These are phyloP conservation scores for Pandemis heparana DNA, from an alignment of 2,888 invertebrate genomes.

Conservation along the genomic window DNA sequence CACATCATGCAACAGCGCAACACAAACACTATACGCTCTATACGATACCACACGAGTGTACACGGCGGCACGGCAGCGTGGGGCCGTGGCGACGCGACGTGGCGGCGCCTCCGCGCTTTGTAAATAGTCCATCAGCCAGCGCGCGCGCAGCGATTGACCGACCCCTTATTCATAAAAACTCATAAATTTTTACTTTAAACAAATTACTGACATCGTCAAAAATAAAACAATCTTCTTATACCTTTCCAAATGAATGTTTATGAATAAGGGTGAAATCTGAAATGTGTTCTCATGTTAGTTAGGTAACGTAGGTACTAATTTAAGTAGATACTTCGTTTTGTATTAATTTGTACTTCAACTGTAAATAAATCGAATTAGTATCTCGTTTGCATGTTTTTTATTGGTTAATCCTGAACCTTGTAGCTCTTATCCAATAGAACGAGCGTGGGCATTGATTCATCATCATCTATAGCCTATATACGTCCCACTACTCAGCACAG, in stretches of 20 bases:
- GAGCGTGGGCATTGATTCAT: too few species aligned
- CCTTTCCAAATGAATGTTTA: background rate
- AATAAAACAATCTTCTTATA: background rate
- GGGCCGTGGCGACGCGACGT: background rate
- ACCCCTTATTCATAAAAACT: background rate
- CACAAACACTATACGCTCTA: background rate
- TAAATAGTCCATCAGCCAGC: background rate
- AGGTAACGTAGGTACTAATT: constrained; percentile 20
- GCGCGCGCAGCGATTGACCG: background rate
- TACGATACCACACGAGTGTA: too few species aligned
- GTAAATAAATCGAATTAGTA: constrained; percentile 42
- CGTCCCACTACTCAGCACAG: too few species aligned
- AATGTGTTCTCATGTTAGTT: constrained; percentile 9
- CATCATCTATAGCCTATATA: too few species aligned
- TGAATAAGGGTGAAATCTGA: background rate
- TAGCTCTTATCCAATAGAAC: background rate
- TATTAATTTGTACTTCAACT: constrained; percentile 43
- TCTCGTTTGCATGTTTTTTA: constrained; percentile 19
- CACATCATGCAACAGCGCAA: background rate
- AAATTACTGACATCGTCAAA: background rate
- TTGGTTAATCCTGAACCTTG: background rate
- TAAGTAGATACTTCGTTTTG: constrained; percentile 30
- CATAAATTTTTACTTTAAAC: background rate
- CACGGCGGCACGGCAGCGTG: too few species aligned
- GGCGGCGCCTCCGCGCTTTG: background rate